These are phyloP conservation scores for Cyrtorhinus lividipennis DNA, from an alignment of 1,140 invertebrate genomes.

Conservation along the genomic window DNA sequence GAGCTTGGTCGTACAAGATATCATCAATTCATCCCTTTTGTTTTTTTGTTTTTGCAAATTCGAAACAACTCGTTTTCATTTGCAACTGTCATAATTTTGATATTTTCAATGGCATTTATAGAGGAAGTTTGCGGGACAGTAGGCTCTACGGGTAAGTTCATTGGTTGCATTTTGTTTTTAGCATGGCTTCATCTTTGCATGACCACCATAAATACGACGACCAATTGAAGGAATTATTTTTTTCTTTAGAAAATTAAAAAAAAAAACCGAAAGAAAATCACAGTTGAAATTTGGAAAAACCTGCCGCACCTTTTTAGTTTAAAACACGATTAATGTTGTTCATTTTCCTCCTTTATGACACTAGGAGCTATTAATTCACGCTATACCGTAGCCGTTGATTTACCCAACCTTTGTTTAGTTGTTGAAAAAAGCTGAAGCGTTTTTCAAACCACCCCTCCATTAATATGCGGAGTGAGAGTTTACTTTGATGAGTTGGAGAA, in stretches of 20 bases:
- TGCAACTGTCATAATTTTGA: no score
- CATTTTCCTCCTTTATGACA: not conserved
- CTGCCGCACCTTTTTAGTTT: not conserved
- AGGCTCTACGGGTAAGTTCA: conserved; percentile 57
- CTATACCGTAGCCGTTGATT: not conserved
- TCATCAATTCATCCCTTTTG: no score
- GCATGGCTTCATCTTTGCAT: not conserved
- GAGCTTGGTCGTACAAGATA: no score
- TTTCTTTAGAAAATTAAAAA: conserved; percentile 3
- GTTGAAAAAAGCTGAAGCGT: no score
- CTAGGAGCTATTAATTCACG: not conserved
- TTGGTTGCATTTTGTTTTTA: conserved; percentile 17
- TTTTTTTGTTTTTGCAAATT: no score
- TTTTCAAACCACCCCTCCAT: not conserved
- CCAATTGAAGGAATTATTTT: no score
- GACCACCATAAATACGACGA: conserved; percentile 3
- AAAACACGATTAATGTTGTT: not conserved
- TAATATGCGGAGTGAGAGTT: conserved; percentile 17
- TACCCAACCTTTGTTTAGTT: not conserved
- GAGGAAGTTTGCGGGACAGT: conserved; percentile 55
- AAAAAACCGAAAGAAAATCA: conserved; percentile 12
- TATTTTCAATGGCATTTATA: conserved; percentile 27
- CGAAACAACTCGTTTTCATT: no score
- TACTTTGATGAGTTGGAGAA: conserved; percentile 14
- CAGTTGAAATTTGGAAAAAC: not conserved